Conservation (phyloP, 2,113 vertebrate genomes). For the Willisornis vidua region DNA sequence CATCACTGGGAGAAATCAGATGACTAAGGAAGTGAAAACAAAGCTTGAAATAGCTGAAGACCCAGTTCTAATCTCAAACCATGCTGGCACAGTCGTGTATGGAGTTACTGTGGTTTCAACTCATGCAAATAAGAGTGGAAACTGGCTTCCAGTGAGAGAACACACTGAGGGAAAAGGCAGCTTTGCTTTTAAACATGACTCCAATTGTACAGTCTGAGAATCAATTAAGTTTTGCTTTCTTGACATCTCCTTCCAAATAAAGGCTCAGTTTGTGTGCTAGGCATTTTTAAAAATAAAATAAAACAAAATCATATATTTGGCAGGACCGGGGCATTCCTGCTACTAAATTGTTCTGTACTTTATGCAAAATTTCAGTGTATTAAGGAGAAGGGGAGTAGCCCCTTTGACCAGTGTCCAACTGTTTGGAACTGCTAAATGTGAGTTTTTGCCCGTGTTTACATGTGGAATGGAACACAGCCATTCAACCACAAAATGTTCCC, state of each 20-base stretch:
- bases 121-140: slow-evolving; percentile 46
- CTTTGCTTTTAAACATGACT: slow-evolving; percentile 23
- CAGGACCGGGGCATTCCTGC: not conserved
- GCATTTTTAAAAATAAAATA: slow-evolving; percentile 49
- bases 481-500: slow-evolving; percentile 64
- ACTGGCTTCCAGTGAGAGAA: slow-evolving; percentile 27
- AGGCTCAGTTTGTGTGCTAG: slow-evolving; percentile 17
- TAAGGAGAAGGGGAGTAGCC: slow-evolving; percentile 13
- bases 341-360: slow-evolving; percentile 17
- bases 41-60: not conserved
- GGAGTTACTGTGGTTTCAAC: not conserved
- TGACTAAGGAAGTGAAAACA: not conserved
- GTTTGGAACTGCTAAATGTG: slow-evolving; percentile 63
- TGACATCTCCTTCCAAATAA: slow-evolving; percentile 24
- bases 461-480: slow-evolving; percentile 66
- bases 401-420: slow-evolving; percentile 58
- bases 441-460: slow-evolving; percentile 66
- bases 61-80: not conserved
- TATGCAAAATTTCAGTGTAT: slow-evolving; percentile 5
- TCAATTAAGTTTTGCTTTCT: not conserved
- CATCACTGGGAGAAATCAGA: not conserved
- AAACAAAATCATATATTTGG: slow-evolving; percentile 43
- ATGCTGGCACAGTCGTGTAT: not conserved
- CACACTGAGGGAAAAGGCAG: slow-evolving; percentile 4
- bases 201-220: slow-evolving; percentile 7